phyloP scores from a whole-genome alignment of 2,888 invertebrate species.

The Zonitis immaculata region DNA sequence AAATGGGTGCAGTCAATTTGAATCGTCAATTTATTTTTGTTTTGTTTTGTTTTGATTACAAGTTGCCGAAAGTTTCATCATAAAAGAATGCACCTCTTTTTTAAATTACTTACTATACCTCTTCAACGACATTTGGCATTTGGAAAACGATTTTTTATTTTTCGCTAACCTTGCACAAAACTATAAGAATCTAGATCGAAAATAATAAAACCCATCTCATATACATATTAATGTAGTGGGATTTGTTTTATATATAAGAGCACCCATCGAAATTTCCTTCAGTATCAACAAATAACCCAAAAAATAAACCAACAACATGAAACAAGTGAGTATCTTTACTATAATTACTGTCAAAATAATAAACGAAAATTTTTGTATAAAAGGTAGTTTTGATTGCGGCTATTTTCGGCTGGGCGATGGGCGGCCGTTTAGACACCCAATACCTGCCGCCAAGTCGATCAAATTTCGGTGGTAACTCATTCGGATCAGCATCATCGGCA shows the following conservation, averaged over 20 bases:
- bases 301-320: constrained; percentile 22
- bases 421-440: constrained; percentile 29
- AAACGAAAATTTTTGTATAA: constrained; percentile 5
- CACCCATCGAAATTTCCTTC: constrained; percentile 20
- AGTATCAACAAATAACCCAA: constrained; percentile 19
- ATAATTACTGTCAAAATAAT: neutral
- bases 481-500: neutral
- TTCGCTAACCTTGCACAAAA: constrained; percentile 21
- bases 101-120: constrained; percentile 8
- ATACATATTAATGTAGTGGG: constrained; percentile 16
- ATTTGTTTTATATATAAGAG: constrained; percentile 27
- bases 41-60: neutral
- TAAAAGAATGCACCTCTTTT: constrained; percentile 13
- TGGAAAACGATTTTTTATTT: constrained; percentile 9
- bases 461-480: constrained; percentile 7
- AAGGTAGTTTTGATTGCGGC: constrained; percentile 26
- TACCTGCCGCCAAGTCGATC: constrained; percentile 26
- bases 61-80: constrained; percentile 3
- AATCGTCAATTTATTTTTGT: neutral
- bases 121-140: constrained; percentile 16
- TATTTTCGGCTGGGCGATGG: constrained; percentile 26
- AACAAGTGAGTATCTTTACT: constrained; percentile 23
- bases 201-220: constrained; percentile 15
- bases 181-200: constrained; percentile 23
- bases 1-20: too few relatives aligned